Percentiles rank a stretch among this genome's conserved stretches.
Conservation (phyloP, 2,797 vertebrate genomes). For the Gouania willdenowi region DNA sequence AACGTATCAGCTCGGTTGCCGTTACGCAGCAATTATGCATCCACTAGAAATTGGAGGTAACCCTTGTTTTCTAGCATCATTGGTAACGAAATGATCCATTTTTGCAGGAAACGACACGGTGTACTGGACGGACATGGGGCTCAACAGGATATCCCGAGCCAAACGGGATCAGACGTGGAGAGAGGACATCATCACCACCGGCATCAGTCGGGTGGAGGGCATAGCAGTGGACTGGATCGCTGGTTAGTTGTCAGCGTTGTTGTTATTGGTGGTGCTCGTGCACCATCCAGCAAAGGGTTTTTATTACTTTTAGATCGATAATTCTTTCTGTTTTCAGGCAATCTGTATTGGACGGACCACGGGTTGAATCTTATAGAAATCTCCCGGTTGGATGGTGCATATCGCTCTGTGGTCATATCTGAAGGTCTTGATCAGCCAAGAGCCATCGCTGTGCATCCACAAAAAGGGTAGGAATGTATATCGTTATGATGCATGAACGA, state of each 20-base stretch:
- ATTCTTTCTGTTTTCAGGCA: conserved; percentile 73
- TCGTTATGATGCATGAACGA: too few relatives aligned
- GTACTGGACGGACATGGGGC: conserved; percentile 99
- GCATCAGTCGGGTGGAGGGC: conserved; percentile 94
- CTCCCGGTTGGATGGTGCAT: conserved; percentile 90
- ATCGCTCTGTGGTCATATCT: conserved; percentile 92
- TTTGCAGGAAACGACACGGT: conserved; percentile 92
- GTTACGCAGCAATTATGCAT: too few relatives aligned
- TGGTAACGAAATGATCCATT: conserved; percentile 24
- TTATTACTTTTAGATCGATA: not conserved
- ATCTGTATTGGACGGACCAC: conserved; percentile 98
- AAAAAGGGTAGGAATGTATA: conserved; percentile 94
- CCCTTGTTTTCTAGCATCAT: conserved; percentile 23
- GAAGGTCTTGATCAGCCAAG: conserved; percentile 93
- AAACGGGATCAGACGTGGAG: conserved; percentile 98
- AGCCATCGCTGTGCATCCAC: conserved; percentile 91
- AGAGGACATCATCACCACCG: conserved; percentile 93
- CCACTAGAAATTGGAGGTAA: too few relatives aligned
- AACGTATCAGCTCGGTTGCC: too few relatives aligned
- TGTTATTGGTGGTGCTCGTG: not conserved
- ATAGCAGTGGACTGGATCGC: conserved; percentile 98
- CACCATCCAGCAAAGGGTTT: too few relatives aligned
- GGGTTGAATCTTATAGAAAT: conserved; percentile 97
- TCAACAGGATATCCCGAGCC: conserved; percentile 92
- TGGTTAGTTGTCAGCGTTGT: conserved; percentile 69